Evolutionary conservation across 2,113 vertebrate species (phyloP).

Genomic region (Fregetta grallaria): DNA sequence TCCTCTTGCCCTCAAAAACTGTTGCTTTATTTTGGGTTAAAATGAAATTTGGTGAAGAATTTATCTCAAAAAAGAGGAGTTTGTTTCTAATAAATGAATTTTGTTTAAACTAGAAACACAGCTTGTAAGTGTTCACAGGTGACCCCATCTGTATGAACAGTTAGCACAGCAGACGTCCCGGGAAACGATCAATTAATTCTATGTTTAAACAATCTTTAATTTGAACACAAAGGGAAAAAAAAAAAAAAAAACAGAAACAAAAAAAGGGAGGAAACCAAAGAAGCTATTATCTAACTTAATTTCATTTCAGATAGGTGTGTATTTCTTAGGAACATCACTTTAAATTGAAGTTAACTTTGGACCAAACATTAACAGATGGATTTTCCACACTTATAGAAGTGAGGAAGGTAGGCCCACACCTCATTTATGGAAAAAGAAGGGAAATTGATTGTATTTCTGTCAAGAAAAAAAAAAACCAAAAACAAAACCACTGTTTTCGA

Average conservation of each 20-base stretch:
- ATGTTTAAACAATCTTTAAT: neutral
- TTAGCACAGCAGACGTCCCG: neutral
- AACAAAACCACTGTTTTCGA: neutral
- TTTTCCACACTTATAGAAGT: neutral
- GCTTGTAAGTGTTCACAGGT: neutral
- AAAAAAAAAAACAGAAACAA: rapidly evolving
- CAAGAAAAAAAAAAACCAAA: neutral
- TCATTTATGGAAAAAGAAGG: neutral
- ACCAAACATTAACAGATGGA: neutral
- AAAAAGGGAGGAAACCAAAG: neutral
- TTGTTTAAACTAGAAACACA: neutral
- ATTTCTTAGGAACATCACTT: neutral
- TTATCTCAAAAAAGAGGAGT: neutral
- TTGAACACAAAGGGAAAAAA: neutral
- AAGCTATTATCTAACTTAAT: neutral
- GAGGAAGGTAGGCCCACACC: neutral
- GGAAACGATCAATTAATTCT: neutral
- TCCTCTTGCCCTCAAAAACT: slow-evolving; percentile 36
- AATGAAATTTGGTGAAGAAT: neutral
- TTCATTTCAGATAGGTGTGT: neutral
- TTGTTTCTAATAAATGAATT: neutral
- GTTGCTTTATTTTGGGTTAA: neutral
- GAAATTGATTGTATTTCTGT: neutral
- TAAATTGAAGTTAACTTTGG: neutral
- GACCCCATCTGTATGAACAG: neutral